Evolutionary conservation across 2,113 vertebrate genomes (phyloP).

Genomic region (Hypanus sabinus): DNA sequence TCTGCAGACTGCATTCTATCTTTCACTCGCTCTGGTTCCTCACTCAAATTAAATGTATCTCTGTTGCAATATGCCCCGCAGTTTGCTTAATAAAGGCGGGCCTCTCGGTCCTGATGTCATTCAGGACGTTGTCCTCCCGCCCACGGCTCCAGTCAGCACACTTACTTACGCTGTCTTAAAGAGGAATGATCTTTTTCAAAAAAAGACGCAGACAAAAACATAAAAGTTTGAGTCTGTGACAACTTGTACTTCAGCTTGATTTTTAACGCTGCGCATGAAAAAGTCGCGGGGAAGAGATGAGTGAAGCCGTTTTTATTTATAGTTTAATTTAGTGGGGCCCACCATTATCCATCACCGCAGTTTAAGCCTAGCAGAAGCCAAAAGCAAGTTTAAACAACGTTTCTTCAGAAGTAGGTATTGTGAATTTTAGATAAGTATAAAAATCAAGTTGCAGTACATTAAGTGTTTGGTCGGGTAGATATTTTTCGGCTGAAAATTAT

Average conservation of each 20-base stretch:
- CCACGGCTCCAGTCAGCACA: constrained; percentile 1
- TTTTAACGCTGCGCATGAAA: background rate
- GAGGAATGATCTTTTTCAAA: background rate
- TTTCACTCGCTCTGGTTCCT: background rate
- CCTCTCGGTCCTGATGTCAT: constrained; percentile 12
- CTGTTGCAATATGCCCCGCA: constrained; percentile 29
- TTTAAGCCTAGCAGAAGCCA: background rate
- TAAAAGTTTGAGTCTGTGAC: background rate
- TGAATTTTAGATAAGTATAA: background rate
- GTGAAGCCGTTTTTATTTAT: background rate
- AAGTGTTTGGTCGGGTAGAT: background rate
- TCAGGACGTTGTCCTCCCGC: background rate
- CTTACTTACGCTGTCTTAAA: constrained; percentile 28
- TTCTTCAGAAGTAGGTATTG: background rate
- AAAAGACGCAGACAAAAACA: background rate
- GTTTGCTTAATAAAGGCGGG: constrained; percentile 35
- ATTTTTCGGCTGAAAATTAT: background rate
- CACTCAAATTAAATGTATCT: constrained; percentile 21
- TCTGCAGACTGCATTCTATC: background rate
- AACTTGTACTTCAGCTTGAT: background rate
- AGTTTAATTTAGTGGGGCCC: background rate
- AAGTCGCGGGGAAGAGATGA: background rate
- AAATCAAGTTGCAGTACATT: background rate
- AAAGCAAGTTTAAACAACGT: background rate
- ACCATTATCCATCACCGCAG: background rate